A percentile compares a stretch with the other conserved stretches of the same genome.
phyloP scores from a whole-genome alignment of 2,797 vertebrate genomes.

The Antrozous pallidus region DNA sequence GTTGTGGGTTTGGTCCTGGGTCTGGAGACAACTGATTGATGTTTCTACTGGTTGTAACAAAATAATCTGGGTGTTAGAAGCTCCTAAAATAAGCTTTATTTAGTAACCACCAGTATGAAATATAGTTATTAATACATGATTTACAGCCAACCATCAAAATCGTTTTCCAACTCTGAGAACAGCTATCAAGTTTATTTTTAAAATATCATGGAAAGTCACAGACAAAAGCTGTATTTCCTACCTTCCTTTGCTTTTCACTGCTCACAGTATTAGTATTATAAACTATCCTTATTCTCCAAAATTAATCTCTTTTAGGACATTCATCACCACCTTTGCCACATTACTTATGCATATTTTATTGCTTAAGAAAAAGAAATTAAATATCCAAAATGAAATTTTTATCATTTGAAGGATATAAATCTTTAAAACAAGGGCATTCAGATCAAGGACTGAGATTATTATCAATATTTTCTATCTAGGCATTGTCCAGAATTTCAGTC shows the following conservation, averaged over 20 bases:
- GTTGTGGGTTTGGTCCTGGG: background rate
- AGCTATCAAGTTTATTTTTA: constrained; percentile 1
- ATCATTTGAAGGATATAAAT: constrained; percentile 43
- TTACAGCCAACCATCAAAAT: constrained; percentile 26
- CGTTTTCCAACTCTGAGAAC: background rate
- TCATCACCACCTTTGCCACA: constrained; percentile 47
- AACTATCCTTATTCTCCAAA: constrained; percentile 46
- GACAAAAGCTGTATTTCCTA: background rate
- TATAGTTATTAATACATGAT: background rate
- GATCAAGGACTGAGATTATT: constrained; percentile 18
- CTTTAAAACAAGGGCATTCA: constrained; percentile 56
- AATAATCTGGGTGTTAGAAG: background rate
- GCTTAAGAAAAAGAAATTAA: constrained; percentile 64
- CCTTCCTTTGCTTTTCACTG: background rate
- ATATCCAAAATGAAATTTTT: constrained; percentile 46
- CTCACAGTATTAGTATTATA: constrained; percentile 62
- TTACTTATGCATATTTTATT: constrained; percentile 69
- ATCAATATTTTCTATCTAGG: background rate
- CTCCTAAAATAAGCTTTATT: background rate
- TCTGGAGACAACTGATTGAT: background rate
- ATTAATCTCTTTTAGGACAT: constrained; percentile 64
- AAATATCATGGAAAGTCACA: background rate
- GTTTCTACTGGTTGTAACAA: background rate
- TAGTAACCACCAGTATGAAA: background rate
- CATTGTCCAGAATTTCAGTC: constrained; percentile 39